These are phyloP conservation scores for Phoebastria nigripes DNA, from an alignment of 2,797 vertebrate species.

Conservation along the genomic window DNA sequence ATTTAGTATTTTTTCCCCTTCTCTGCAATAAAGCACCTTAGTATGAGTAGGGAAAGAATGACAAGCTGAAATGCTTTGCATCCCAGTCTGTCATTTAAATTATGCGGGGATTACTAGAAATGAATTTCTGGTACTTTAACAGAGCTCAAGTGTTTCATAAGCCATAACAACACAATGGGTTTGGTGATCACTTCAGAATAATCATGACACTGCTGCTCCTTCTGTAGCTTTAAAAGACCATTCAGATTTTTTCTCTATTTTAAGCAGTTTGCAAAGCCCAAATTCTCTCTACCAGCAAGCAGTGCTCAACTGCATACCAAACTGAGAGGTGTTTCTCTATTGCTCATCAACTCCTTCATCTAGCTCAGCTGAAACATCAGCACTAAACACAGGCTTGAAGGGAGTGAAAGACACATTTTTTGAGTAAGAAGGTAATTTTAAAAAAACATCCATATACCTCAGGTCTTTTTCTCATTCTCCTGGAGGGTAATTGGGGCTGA, in stretches of 20 bases:
- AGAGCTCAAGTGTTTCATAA: constrained; percentile 70
- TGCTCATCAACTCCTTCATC: background rate
- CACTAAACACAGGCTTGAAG: background rate
- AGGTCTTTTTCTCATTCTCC: background rate
- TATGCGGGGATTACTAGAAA: constrained; percentile 67
- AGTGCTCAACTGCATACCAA: constrained; percentile 3
- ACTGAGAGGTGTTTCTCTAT: background rate
- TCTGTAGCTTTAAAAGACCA: constrained; percentile 56
- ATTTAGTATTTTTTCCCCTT: background rate
- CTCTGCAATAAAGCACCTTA: constrained; percentile 50
- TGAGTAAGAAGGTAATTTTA: background rate
- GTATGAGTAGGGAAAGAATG: background rate
- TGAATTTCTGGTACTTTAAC: constrained; percentile 62
- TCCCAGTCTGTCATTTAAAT: constrained; percentile 49
- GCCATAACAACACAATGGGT: constrained; percentile 58
- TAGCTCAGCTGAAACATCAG: constrained; percentile 2
- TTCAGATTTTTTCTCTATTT: constrained; percentile 23
- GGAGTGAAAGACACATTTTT: background rate
- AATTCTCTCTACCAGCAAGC: constrained; percentile 20
- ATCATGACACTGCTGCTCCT: constrained; percentile 48
- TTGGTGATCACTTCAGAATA: constrained; percentile 66
- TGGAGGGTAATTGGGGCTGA: constrained; percentile 5
- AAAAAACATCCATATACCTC: background rate
- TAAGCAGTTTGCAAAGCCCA: constrained; percentile 53
- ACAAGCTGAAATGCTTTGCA: constrained; percentile 33